Evolutionary conservation across 2,888 invertebrate genomes (phyloP).

Genomic region (Luffia ferchaultella): DNA sequence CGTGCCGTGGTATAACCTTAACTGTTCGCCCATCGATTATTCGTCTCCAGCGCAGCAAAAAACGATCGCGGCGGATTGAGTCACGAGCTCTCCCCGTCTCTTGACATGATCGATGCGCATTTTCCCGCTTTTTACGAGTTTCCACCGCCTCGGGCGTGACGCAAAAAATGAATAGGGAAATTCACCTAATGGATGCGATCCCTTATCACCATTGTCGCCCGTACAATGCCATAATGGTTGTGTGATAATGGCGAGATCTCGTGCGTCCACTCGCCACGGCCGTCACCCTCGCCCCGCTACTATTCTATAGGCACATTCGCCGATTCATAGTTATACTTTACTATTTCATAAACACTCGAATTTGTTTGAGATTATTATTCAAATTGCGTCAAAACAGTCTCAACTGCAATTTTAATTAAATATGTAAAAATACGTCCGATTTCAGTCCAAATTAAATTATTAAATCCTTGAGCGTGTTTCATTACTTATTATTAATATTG

Average conservation of each 20-base stretch:
- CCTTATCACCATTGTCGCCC: slow-evolving; percentile 53
- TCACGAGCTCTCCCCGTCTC: slow-evolving; percentile 21
- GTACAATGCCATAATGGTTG: slow-evolving; percentile 63
- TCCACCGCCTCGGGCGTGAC: slow-evolving; percentile 46
- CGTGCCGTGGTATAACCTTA: background rate
- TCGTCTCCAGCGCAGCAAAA: background rate
- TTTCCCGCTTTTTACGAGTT: slow-evolving; percentile 39
- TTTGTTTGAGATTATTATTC: too few relatives aligned
- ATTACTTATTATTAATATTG: too few relatives aligned
- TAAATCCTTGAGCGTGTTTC: too few relatives aligned
- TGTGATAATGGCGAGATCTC: slow-evolving; percentile 63
- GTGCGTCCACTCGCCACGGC: slow-evolving; percentile 23
- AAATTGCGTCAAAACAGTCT: too few relatives aligned
- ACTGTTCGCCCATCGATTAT: background rate
- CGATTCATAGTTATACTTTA: too few relatives aligned
- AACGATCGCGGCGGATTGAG: slow-evolving; percentile 43
- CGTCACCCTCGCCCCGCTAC: slow-evolving; percentile 12
- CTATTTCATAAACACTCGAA: too few relatives aligned
- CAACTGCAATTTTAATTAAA: too few relatives aligned
- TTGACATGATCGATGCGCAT: slow-evolving; percentile 49
- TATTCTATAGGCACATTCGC: background rate
- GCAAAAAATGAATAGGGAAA: slow-evolving; percentile 65
- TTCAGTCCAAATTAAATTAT: too few relatives aligned
- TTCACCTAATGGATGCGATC: slow-evolving; percentile 65
- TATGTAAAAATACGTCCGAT: too few relatives aligned